phyloP scores from a whole-genome alignment of 2,888 invertebrate species.

The Acleris holmiana region DNA sequence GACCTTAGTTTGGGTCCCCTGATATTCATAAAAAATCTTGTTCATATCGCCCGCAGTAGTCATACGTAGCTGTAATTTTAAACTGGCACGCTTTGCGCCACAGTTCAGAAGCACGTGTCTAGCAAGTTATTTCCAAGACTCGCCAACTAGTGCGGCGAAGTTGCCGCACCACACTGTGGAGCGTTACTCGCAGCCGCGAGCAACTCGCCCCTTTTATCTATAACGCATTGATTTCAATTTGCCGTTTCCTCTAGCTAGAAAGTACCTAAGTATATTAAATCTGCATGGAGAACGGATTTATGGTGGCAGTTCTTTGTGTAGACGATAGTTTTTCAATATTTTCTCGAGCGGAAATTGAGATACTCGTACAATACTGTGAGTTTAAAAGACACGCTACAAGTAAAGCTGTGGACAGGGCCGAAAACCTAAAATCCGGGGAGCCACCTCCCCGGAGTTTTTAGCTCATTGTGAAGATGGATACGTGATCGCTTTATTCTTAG shows the following conservation, averaged over 20 bases:
- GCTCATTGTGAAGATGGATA: no score
- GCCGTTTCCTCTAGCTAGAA: background rate
- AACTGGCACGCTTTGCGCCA: background rate
- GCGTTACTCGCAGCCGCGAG: constrained; percentile 8
- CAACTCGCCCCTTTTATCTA: constrained; percentile 14
- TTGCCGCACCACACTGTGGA: constrained; percentile 2
- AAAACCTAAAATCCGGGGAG: no score
- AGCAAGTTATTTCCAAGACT: constrained; percentile 1
- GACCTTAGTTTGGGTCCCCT: no score
- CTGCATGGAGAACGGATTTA: background rate
- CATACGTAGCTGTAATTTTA: background rate
- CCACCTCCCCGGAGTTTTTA: no score
- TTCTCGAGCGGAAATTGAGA: background rate
- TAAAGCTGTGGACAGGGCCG: background rate
- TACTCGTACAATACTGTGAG: no score
- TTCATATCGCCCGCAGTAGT: background rate
- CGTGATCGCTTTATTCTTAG: no score
- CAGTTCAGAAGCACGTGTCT: background rate
- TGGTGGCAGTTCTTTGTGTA: background rate
- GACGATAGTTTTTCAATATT: background rate
- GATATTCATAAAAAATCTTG: no score
- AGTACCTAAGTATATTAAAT: background rate
- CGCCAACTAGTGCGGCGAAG: background rate
- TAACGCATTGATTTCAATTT: constrained; percentile 24
- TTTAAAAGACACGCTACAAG: background rate